These are phyloP conservation scores for Stomatorhinus ivindoensis DNA, from an alignment of 2,113 vertebrate genomes.

Conservation along the genomic window DNA sequence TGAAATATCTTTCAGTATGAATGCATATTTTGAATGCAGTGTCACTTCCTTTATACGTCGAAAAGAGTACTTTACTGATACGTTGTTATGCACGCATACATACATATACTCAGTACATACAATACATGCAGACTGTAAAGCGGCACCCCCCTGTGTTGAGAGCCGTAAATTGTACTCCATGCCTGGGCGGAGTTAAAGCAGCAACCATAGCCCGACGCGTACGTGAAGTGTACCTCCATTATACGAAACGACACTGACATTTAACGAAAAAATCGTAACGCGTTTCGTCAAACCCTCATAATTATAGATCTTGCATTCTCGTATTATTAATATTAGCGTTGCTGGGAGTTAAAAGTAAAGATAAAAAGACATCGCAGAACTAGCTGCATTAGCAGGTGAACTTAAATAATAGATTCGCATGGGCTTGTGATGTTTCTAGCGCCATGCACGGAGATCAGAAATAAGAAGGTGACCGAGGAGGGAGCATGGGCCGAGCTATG, in stretches of 20 bases:
- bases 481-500: neutral
- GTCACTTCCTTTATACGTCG: neutral
- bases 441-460: neutral
- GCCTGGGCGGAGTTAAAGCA: neutral
- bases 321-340: neutral
- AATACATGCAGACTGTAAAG: neutral
- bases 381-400: neutral
- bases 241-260: neutral
- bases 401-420: neutral
- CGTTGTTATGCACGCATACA: neutral
- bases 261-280: neutral
- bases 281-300: neutral
- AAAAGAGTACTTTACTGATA: neutral
- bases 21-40: neutral
- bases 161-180: neutral
- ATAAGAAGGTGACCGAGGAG: neutral
- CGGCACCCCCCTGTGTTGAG: neutral
- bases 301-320: neutral
- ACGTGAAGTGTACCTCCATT: neutral
- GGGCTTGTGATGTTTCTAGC: neutral
- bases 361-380: neutral
- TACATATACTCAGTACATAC: neutral
- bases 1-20: neutral
- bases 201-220: neutral
- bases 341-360: neutral